A percentile compares a stretch with the other conserved stretches of the same genome.
Evolutionary conservation across 2,797 vertebrate species (phyloP).

Genomic region (Serranus cabrilla): DNA sequence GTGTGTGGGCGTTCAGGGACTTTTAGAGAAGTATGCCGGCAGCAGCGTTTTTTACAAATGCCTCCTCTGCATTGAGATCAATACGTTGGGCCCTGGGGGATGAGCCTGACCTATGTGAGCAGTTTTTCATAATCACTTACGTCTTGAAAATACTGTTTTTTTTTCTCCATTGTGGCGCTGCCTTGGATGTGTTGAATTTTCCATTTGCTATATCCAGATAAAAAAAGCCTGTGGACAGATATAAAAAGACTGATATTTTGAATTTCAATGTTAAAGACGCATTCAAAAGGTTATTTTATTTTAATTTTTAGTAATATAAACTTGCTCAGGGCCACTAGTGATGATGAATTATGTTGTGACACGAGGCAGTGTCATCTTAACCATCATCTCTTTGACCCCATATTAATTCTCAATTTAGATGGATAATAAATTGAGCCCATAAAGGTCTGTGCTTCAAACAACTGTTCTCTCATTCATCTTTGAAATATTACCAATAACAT

Average conservation of each 20-base stretch:
- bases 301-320: constrained; percentile 5
- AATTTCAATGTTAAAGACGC: constrained; percentile 5
- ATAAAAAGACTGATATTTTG: constrained; percentile 5
- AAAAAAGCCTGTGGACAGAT: constrained; percentile 9
- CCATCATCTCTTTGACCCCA: constrained; percentile 22
- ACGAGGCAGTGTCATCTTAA: background rate
- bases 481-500: constrained; percentile 22
- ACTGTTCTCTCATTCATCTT: background rate
- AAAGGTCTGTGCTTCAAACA: background rate
- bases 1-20: constrained; percentile 74
- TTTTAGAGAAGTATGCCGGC: constrained; percentile 68
- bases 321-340: background rate
- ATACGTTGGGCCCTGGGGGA: constrained; percentile 65
- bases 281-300: background rate
- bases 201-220: background rate
- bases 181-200: constrained; percentile 20
- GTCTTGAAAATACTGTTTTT: constrained; percentile 56
- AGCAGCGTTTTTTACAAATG: constrained; percentile 75
- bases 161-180: constrained; percentile 1
- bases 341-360: constrained; percentile 16
- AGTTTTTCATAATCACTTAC: constrained; percentile 70
- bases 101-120: constrained; percentile 69
- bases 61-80: constrained; percentile 80
- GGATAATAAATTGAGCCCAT: constrained; percentile 2
- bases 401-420: constrained; percentile 6